Percentiles rank a stretch among this genome's conserved stretches.
Conservation (phyloP, 23 tunicate species). For the Diplosoma virens region DNA sequence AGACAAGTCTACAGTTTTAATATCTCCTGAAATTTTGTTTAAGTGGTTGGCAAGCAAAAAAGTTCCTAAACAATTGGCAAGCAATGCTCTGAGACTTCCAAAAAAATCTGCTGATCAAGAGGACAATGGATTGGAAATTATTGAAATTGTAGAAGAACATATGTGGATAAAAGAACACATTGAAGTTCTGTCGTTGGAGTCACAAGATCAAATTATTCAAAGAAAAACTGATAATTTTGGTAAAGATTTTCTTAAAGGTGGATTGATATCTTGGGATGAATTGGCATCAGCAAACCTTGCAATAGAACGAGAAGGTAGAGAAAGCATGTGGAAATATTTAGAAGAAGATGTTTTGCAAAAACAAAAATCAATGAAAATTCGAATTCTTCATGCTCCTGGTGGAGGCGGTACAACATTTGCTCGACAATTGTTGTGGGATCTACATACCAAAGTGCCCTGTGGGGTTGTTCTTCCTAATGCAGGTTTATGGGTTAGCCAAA, state of each 20-base stretch:
- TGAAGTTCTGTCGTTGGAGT: slow-evolving; percentile 2
- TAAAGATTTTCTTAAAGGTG: slow-evolving; percentile 54
- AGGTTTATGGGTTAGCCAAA: slow-evolving; percentile 18
- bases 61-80: not conserved
- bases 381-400: slow-evolving; percentile 56
- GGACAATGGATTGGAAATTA: not conserved
- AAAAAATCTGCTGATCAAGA: not conserved
- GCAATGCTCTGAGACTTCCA: not conserved
- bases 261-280: slow-evolving; percentile 36
- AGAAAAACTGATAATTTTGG: slow-evolving; percentile 30
- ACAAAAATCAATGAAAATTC: too few species aligned
- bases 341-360: not conserved
- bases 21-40: not conserved
- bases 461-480: slow-evolving; percentile 15
- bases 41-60: not conserved
- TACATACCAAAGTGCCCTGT: slow-evolving; percentile 51
- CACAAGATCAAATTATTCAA: too few species aligned
- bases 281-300: slow-evolving; percentile 15
- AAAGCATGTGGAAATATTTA: not conserved
- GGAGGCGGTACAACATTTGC: slow-evolving; percentile 78
- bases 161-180: slow-evolving; percentile 16
- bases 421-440: slow-evolving; percentile 55
- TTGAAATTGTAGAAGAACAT: slow-evolving; percentile 1
- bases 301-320: slow-evolving; percentile 17
- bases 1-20: not conserved